Base-by-base conservation (phyloP, 1,140 invertebrate species). In the Macrosteles quadrilineatus region DNA sequence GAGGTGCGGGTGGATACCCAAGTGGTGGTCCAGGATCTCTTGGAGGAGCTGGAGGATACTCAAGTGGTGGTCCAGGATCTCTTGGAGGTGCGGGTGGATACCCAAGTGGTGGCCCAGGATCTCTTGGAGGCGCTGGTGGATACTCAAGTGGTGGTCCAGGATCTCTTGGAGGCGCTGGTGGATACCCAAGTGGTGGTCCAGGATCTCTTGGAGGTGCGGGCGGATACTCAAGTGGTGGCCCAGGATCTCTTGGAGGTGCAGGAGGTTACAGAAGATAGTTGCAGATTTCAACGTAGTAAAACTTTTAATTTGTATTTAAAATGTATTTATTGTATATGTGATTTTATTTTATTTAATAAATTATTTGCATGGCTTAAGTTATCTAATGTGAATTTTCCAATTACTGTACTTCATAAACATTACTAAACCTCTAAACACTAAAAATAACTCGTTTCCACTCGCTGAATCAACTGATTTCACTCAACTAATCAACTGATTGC, bases 251-350 rank as follows among this genome's bases (percentile, higher is more conserved):
- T 14, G 14, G 32, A 4, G 32, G 32, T 36, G 4, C 32, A 3
- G 47, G 47, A 11, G 47, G 47, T 21, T 50, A 50, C 47, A 50
- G 47, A 4, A 50, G 47, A 17, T 50, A 50, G n/a, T 50, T 36
- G 14, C 4, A 4, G 14, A 14, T 14, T 36, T 36, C 32, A 36
- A 4, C 14, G 4, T 36, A 36, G 32, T 14, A 36, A 36, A n/a
- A 19, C 3, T 6, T 21, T 9, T 50, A 50, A 4, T 50, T 21
- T 50, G 6, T 50, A 9, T 9, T 21, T 19, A 50, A 3, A 50
- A 11, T 19, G 14, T 19, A 50, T 50, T 17, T 50, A 50, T 50
- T 19, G 14, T 50, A 21, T 19, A 19, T 3, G 4, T 9, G 6
- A 50, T 19, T 19, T 50, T 17, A 21, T 11, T 17, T 9, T 50